Percentiles rank a stretch among this genome's conserved stretches.
These are phyloP conservation scores for Pseudopleuronectes americanus DNA, from an alignment of 2,797 vertebrate genomes.

Conservation along the genomic window DNA sequence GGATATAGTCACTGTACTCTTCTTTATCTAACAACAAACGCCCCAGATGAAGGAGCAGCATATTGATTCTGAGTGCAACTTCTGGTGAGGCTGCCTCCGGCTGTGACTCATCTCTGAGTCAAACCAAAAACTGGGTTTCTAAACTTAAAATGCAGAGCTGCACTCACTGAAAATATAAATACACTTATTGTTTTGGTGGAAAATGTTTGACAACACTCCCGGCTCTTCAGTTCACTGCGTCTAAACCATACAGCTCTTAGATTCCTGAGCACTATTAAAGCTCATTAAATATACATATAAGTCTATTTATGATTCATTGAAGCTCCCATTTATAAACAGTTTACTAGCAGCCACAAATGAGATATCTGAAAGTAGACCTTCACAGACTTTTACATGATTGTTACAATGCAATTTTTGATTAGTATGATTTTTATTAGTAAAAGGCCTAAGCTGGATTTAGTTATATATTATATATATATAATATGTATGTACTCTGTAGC, in stretches of 20 bases:
- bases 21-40: constrained; percentile 43
- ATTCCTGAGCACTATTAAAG: not conserved
- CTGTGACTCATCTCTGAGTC: constrained; percentile 58
- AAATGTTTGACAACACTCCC: constrained; percentile 8
- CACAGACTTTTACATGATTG: no score
- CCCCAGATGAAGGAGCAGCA: constrained; percentile 43
- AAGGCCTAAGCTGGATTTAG: no score
- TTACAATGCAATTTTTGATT: no score
- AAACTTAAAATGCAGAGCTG: constrained; percentile 31
- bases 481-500: no score
- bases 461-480: no score
- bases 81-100: constrained; percentile 45
- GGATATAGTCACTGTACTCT: constrained; percentile 18
- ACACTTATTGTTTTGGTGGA: not conserved
- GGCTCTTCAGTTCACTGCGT: constrained; percentile 12
- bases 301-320: no score
- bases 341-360: no score
- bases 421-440: no score
- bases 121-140: constrained; percentile 24
- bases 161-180: constrained; percentile 17
- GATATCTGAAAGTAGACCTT: no score
- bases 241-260: not conserved
- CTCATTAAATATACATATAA: no score
- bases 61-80: constrained; percentile 59
- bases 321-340: no score